Conservation (phyloP, 2,113 vertebrate genomes). For the Sterrhoptilus dennistouni region DNA sequence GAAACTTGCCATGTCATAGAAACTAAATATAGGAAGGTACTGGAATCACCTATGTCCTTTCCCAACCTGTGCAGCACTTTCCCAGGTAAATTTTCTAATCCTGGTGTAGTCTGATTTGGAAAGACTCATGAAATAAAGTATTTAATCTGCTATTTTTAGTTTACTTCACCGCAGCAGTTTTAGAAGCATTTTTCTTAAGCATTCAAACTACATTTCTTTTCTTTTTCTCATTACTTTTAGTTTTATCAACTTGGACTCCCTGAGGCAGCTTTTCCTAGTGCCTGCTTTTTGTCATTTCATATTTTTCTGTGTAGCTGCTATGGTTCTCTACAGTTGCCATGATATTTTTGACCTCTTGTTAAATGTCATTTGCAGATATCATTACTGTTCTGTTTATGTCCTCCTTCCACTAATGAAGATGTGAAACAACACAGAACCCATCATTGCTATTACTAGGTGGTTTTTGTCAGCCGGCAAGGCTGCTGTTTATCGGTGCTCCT, state of each 20-base stretch:
- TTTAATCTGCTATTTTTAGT: neutral
- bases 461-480: neutral
- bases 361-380: conserved; percentile 21
- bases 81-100: neutral
- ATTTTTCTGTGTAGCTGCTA: neutral
- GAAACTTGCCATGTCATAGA: neutral
- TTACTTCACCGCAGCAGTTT: neutral
- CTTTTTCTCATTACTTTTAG: neutral
- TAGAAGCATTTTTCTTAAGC: neutral
- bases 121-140: neutral
- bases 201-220: neutral
- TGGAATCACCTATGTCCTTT: neutral
- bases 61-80: neutral
- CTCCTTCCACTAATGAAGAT: conserved; percentile 19
- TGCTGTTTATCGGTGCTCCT: neutral
- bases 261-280: neutral
- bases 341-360: neutral
- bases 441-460: neutral
- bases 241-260: neutral
- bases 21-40: neutral
- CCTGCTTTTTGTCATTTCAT: neutral
- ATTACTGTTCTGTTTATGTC: conserved; percentile 26
- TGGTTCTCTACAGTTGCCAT: neutral
- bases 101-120: neutral
- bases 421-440: neutral